These are phyloP conservation scores for Zoroaster sp. DNA, from an alignment of 53 echinoderm and acorn worm species.

Conservation along the genomic window DNA sequence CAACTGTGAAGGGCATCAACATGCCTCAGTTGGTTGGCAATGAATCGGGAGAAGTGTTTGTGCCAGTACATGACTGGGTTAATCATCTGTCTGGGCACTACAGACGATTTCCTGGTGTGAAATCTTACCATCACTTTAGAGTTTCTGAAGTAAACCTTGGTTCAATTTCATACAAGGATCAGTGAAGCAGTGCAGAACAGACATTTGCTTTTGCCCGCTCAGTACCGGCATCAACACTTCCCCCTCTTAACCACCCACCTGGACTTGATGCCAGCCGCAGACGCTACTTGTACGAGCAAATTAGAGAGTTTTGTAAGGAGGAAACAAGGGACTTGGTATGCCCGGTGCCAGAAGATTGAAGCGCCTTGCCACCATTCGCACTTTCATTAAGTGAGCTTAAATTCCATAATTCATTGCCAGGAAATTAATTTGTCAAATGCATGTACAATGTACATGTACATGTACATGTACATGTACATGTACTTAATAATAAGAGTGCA, in stretches of 20 bases:
- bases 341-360: neutral
- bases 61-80: constrained; percentile 56
- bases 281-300: neutral
- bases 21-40: constrained; percentile 49
- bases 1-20: constrained; percentile 42
- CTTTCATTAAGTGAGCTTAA: neutral
- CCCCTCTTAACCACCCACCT: neutral
- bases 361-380: neutral
- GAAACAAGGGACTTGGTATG: constrained; percentile 1
- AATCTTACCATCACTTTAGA: constrained; percentile 63
- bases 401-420: neutral
- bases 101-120: constrained; percentile 42
- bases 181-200: neutral
- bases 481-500: too few relatives aligned
- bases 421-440: neutral
- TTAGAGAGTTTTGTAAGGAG: constrained; percentile 3
- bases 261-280: neutral
- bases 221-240: neutral
- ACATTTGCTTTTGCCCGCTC: neutral
- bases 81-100: constrained; percentile 37
- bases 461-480: too few relatives aligned
- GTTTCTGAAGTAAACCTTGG: neutral
- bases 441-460: too few relatives aligned
- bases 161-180: neutral
- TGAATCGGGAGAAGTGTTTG: constrained; percentile 40